These are phyloP conservation scores for Atherinomorus stipes DNA, from an alignment of 2,113 vertebrate species.

Conservation along the genomic window DNA sequence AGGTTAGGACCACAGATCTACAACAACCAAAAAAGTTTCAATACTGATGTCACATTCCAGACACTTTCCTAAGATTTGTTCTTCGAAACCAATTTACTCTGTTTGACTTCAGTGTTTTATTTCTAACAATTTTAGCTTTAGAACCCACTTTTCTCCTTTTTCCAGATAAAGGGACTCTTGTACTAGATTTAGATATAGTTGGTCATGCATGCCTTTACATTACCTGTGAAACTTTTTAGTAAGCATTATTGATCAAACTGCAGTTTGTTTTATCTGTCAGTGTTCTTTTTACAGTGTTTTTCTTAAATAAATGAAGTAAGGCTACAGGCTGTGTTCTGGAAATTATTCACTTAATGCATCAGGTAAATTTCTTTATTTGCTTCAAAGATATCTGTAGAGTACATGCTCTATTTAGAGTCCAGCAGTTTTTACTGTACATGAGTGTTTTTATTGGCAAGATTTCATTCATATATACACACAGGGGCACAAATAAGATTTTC, in stretches of 20 bases:
- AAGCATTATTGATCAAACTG: neutral
- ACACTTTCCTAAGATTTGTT: neutral
- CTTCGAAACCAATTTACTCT: neutral
- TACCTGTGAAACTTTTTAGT: slow-evolving; percentile 5
- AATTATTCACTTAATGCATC: neutral
- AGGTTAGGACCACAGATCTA: neutral
- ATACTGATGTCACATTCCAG: slow-evolving; percentile 53
- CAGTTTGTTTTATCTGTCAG: neutral
- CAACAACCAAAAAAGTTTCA: neutral
- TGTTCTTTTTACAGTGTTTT: slow-evolving; percentile 39
- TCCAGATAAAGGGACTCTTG: neutral
- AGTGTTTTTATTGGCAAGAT: slow-evolving; percentile 6
- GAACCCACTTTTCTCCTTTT: neutral
- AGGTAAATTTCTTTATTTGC: slow-evolving; percentile 16
- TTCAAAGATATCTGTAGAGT: slow-evolving; percentile 16
- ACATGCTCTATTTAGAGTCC: slow-evolving; percentile 20
- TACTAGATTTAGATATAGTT: neutral
- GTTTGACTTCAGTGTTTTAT: neutral
- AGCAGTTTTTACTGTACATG: slow-evolving; percentile 20
- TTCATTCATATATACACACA: too few species aligned
- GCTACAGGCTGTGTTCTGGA: neutral
- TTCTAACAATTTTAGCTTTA: neutral
- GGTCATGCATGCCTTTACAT: slow-evolving; percentile 21
- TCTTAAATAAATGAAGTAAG: slow-evolving; percentile 47
- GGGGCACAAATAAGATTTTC: too few species aligned